Evolutionary conservation across 1,140 invertebrate genomes (phyloP), one percentile per base, ranked within the genome.

Genomic region (Drosophila sproati): DNA sequence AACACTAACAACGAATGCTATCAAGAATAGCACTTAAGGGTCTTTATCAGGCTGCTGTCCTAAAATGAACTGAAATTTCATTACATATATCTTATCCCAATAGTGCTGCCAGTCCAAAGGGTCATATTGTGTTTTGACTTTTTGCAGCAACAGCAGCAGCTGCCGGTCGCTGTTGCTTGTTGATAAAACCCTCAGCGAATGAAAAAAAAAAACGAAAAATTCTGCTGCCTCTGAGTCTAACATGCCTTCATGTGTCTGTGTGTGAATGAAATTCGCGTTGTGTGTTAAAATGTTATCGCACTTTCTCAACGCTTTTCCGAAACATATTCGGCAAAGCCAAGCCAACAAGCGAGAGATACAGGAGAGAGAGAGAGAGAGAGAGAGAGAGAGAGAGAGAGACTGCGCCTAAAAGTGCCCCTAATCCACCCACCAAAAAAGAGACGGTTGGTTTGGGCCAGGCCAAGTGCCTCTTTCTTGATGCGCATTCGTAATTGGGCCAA

Each of bases 211-310:
- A 41, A 64, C 60, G 68, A 66, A 68, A 72, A 34, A 35, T 31
- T 28, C 51, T 6, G 51, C 66, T 51, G 57, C 43, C 57, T 72
- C 45, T 28, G 55, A 29, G 52, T 56, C 57, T 56, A 64, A 12
- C 61, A 50, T 64, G 63, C 5, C 3, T 56, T 2, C 52, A 37
- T 47, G 51, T 31, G 45, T 45, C 29, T 60, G n/a, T 60, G 71
- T 60, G 43, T 43, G 69, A 73, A 78, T 73, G 63, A 82, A 82
- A 82, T 82, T 82, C 74, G 80, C 64, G 75, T 82, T 82, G 76
- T 83, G 82, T 83, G 77, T 83, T 77, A 85, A 85, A 85, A 85
- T 85, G 79, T 78, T 86, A 86, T 86, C 82, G 82, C 82, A 75
- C 62, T 86, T 81, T 73, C 71, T 82, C 67, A 63, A 59, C 74